phyloP scores from a whole-genome alignment of 2,888 invertebrate species.

The Parthenolecanium corni region DNA sequence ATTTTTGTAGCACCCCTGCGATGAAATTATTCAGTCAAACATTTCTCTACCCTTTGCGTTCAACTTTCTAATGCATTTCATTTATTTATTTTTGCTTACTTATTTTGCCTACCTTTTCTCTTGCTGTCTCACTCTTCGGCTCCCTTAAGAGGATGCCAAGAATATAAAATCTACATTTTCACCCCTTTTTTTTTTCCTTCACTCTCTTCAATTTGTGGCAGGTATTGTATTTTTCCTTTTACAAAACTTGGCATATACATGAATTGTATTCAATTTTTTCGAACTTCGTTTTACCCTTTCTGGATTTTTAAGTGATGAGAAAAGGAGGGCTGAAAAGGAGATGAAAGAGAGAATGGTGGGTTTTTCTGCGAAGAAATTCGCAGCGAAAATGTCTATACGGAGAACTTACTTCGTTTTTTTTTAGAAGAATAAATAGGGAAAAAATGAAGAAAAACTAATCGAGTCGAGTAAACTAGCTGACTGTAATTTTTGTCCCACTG shows the following conservation, averaged over 20 bases:
- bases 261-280: conserved; percentile 19
- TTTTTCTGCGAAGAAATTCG: too few relatives aligned
- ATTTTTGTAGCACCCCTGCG: conserved; percentile 10
- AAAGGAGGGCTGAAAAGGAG: not conserved
- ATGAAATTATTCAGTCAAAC: conserved; percentile 20
- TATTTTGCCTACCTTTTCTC: not conserved
- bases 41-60: conserved; percentile 13
- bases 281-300: not conserved
- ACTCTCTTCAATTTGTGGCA: conserved; percentile 21
- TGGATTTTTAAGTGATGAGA: conserved; percentile 8
- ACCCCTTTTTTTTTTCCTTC: conserved; percentile 12
- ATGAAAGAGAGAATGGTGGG: not conserved
- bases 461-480: too few relatives aligned
- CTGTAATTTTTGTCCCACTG: too few relatives aligned
- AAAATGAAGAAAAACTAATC: too few relatives aligned
- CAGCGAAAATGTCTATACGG: too few relatives aligned
- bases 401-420: too few relatives aligned
- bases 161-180: conserved; percentile 28
- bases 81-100: conserved; percentile 25
- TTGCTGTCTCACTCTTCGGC: too few relatives aligned
- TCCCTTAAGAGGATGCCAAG: not conserved
- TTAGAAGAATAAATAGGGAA: too few relatives aligned
- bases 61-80: conserved; percentile 27
- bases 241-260: conserved; percentile 9
- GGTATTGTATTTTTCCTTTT: conserved; percentile 20